Evolutionary conservation across 2,113 vertebrate genomes (phyloP).

Genomic region (Microcebus ravelobensis): DNA sequence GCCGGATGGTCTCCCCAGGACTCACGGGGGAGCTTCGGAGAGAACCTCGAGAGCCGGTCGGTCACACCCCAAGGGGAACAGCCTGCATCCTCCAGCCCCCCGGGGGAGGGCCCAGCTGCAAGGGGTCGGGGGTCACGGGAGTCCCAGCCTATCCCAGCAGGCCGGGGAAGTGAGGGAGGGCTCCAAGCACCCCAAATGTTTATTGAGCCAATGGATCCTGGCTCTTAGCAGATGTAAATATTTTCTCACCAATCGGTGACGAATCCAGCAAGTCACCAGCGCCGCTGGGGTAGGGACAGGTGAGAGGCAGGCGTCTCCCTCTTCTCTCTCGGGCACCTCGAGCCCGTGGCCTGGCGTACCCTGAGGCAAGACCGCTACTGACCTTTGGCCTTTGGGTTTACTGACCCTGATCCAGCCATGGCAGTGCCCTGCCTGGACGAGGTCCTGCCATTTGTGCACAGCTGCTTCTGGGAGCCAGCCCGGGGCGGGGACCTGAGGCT

Average conservation of each 20-base stretch:
- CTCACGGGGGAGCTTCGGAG: not conserved
- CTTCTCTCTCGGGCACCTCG: fast-evolving
- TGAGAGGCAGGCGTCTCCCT: fast-evolving
- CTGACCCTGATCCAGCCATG: fast-evolving
- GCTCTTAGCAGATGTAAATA: not conserved
- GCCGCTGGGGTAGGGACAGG: fast-evolving
- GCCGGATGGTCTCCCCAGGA: not conserved
- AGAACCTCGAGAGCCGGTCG: fast-evolving
- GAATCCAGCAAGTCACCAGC: not conserved
- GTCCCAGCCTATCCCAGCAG: not conserved
- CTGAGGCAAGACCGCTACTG: not conserved
- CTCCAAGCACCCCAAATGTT: fast-evolving
- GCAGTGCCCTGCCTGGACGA: not conserved
- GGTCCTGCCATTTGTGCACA: fast-evolving
- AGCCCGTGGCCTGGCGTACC: not conserved
- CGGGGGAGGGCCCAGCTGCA: not conserved
- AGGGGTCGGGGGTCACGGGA: fast-evolving
- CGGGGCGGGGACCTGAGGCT: not conserved
- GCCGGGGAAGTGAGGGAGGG: fast-evolving
- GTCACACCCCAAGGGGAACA: fast-evolving
- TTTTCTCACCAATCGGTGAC: not conserved
- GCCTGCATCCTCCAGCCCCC: not conserved
- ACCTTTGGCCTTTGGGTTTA: not conserved
- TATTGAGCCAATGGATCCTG: fast-evolving
- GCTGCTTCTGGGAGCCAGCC: fast-evolving